These are phyloP conservation scores for Corvus moneduloides DNA, from an alignment of 2,113 vertebrate species.

Conservation along the genomic window DNA sequence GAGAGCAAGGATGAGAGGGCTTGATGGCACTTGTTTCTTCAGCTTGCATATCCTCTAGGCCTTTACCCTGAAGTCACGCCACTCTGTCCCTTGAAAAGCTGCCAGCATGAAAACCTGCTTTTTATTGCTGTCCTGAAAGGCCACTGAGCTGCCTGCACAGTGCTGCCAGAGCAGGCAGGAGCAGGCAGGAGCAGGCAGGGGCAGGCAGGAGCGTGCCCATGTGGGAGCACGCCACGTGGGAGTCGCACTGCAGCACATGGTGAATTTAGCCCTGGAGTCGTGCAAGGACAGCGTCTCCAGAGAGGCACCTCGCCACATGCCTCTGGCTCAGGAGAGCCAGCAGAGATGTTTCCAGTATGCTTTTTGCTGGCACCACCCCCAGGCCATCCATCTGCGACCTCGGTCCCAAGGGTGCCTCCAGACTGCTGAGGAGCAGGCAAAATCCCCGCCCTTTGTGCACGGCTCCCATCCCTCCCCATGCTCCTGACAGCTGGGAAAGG, in stretches of 20 bases:
- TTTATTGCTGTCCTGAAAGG: not conserved
- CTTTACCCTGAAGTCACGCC: not conserved
- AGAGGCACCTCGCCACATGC: not conserved
- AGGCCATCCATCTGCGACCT: not conserved
- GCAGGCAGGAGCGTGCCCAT: not conserved
- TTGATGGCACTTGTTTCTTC: constrained; percentile 1
- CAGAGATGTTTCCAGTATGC: not conserved
- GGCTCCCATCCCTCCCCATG: not conserved
- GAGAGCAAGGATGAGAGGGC: not conserved
- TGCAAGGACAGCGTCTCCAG: not conserved
- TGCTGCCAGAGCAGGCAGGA: not conserved
- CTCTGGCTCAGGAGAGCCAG: not conserved
- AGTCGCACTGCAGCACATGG: not conserved
- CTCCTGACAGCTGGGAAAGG: not conserved
- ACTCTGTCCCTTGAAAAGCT: not conserved
- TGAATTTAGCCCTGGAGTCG: not conserved
- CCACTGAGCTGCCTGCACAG: not conserved
- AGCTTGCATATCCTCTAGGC: not conserved
- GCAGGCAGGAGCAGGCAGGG: not conserved
- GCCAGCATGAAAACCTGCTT: not conserved
- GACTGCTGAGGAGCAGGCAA: not conserved
- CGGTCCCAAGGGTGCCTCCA: not conserved
- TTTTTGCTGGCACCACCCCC: not conserved
- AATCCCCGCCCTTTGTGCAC: not conserved
- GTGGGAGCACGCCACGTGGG: not conserved